These are phyloP conservation scores for Lasiurus cinereus DNA, from an alignment of 2,113 vertebrate species.

Conservation along the genomic window DNA sequence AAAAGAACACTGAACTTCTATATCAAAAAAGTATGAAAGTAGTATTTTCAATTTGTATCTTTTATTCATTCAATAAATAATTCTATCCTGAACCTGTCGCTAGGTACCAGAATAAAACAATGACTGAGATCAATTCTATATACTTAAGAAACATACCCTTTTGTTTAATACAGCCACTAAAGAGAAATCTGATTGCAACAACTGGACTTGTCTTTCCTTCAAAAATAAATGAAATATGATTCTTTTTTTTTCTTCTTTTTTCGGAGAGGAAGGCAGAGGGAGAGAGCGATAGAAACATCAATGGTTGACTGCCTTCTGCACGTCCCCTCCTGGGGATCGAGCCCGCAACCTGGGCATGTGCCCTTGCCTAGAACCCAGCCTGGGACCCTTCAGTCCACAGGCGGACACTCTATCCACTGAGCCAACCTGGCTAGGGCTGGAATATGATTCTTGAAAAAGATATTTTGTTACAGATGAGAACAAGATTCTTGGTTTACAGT, in stretches of 20 bases:
- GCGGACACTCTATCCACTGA: no score
- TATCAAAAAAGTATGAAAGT: not conserved
- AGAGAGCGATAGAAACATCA: no score
- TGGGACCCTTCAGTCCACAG: no score
- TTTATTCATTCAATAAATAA: not conserved
- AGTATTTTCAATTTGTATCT: not conserved
- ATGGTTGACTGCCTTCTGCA: no score
- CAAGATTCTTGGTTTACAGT: slow-evolving; percentile 25
- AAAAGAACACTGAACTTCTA: not conserved
- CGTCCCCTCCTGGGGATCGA: no score
- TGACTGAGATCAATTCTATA: not conserved
- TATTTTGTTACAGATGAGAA: slow-evolving; percentile 51
- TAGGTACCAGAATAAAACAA: not conserved
- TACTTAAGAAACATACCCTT: slow-evolving; percentile 6
- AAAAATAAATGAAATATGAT: slow-evolving; percentile 6
- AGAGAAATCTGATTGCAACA: not conserved
- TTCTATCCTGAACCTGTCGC: not conserved
- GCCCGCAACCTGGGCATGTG: no score
- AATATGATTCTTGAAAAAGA: slow-evolving; percentile 30
- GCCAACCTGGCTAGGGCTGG: no score
- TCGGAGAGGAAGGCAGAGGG: no score
- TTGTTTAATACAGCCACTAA: not conserved
- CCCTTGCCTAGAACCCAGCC: no score
- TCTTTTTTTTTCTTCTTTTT: not conserved
- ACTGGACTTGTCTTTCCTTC: slow-evolving; percentile 13